Conservation (phyloP, 2,888 invertebrate genomes). For the Trisateles emortualis region DNA sequence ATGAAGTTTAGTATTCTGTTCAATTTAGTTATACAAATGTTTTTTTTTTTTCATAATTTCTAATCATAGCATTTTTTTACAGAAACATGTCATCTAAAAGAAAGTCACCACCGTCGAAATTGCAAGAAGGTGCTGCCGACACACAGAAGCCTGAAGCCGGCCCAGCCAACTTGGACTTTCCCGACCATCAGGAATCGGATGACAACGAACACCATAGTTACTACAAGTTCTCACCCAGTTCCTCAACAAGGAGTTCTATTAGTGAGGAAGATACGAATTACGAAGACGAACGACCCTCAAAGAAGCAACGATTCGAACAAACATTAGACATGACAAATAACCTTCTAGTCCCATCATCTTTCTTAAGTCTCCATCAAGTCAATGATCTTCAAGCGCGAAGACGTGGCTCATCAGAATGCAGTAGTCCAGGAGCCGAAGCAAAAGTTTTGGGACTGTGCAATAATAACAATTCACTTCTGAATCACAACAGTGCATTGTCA, state of each 20-base stretch:
- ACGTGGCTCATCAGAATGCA: conserved; percentile 90
- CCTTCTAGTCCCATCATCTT: conserved; percentile 84
- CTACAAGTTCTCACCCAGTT: conserved; percentile 83
- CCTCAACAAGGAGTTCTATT: conserved; percentile 78
- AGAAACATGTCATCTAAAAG: conserved; percentile 99
- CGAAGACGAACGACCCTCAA: conserved; percentile 88
- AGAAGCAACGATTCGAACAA: conserved; percentile 87
- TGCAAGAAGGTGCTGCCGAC: conserved; percentile 91
- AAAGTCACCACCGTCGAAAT: conserved; percentile 97
- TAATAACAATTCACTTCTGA: conserved; percentile 88
- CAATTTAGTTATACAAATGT: too few relatives aligned
- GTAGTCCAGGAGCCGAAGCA: conserved; percentile 90
- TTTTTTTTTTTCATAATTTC: neutral
- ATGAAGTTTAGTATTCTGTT: neutral
- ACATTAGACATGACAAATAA: conserved; percentile 88
- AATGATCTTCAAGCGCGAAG: conserved; percentile 82
- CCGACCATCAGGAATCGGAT: conserved; percentile 77
- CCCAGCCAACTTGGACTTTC: conserved; percentile 82
- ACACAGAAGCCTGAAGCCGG: conserved; percentile 82
- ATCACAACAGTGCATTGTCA: conserved; percentile 87
- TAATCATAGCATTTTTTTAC: conserved; percentile 72
- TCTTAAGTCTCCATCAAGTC: conserved; percentile 86
- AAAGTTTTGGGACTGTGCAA: conserved; percentile 89
- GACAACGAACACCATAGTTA: conserved; percentile 74
- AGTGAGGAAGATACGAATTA: conserved; percentile 88